Base-by-base conservation (phyloP, 1,140 invertebrate species). In the Eriocheir sinensis region DNA sequence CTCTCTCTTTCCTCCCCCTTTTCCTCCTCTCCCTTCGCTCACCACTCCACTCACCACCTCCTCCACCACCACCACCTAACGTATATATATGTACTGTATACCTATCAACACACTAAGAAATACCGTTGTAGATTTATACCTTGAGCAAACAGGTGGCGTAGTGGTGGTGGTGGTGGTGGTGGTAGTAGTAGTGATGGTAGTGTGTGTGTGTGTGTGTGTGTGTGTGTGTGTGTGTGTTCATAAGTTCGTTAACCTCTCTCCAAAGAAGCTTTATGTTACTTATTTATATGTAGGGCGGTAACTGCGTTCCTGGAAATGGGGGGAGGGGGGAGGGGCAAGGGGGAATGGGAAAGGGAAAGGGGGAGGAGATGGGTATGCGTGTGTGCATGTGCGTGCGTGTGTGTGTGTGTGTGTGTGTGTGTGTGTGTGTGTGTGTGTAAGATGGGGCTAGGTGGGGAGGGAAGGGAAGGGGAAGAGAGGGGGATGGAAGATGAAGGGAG, bases 371-470 rank as follows among this genome's bases (percentile, higher is more conserved):
- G 48, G 12, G 48, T 53, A 21, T 53, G 48, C 21, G 48, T 53
- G 48, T 53, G 48, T 72, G 53, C 15, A 21, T 72, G 21, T 72
- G 53, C 27, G 53, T 72, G 21, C 21, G 53, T 72, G 53, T 72
- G 53, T 72, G 53, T 72, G 21, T 72, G 53, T 72, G 53, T 72
- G 53, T 72, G 53, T 72, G 53, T 72, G 60, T 72, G 60, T 72
- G 60, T 72, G 60, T 72, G 60, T 72, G 60, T 72, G 60, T 72
- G 60, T 72, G 60, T 72, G 60, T 72, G 60, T 21, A 1, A n/a
- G 60, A n/a, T n/a, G n/a, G n/a, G n/a, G n/a, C n/a, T n/a, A n/a
- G n/a, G n/a, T n/a, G n/a, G n/a, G n/a, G n/a, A n/a, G n/a, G n/a
- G n/a, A n/a, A n/a, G n/a, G n/a, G n/a, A n/a, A n/a, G n/a, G n/a